Evolutionary conservation across 2,797 vertebrate genomes (phyloP).

Genomic region (Coregonus sp.): DNA sequence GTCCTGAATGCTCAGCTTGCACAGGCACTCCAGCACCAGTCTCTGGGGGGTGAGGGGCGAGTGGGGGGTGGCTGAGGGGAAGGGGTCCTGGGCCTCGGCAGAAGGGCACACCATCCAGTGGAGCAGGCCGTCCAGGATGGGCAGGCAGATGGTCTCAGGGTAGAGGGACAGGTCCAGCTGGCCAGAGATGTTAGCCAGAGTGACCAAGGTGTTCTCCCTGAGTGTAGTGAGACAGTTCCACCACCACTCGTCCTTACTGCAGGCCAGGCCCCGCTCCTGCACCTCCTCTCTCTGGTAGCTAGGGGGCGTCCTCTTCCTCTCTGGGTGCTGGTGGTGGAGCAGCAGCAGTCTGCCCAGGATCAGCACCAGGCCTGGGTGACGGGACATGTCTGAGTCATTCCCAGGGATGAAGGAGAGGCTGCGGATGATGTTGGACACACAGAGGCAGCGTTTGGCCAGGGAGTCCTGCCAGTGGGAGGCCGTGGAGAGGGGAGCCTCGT

Average conservation of each 20-base stretch:
- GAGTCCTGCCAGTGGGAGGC: constrained; percentile 91
- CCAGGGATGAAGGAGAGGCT: constrained; percentile 97
- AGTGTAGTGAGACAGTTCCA: constrained; percentile 96
- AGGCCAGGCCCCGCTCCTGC: constrained; percentile 84
- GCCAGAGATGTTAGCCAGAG: constrained; percentile 96
- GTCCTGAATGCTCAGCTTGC: constrained; percentile 98
- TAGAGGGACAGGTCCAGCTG: constrained; percentile 97
- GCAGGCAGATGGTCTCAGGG: constrained; percentile 97
- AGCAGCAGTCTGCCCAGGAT: constrained; percentile 92
- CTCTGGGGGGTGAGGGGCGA: constrained; percentile 93
- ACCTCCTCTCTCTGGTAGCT: constrained; percentile 85
- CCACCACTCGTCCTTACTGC: constrained; percentile 96
- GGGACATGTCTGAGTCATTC: constrained; percentile 94
- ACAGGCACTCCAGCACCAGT: constrained; percentile 96
- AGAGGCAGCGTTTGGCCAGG: constrained; percentile 92
- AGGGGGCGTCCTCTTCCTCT: constrained; percentile 86
- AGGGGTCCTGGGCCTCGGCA: constrained; percentile 95
- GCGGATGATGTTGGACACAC: constrained; percentile 94
- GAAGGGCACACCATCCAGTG: constrained; percentile 99
- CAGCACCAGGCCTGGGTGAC: constrained; percentile 93
- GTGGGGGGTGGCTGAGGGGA: constrained; percentile 85
- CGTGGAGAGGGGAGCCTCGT: constrained; percentile 91
- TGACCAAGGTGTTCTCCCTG: constrained; percentile 97
- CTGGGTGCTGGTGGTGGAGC: constrained; percentile 93
- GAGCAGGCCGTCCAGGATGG: constrained; percentile 94